Evolutionary conservation across 2,797 vertebrate species (phyloP).

Genomic region (Myotis planiceps): DNA sequence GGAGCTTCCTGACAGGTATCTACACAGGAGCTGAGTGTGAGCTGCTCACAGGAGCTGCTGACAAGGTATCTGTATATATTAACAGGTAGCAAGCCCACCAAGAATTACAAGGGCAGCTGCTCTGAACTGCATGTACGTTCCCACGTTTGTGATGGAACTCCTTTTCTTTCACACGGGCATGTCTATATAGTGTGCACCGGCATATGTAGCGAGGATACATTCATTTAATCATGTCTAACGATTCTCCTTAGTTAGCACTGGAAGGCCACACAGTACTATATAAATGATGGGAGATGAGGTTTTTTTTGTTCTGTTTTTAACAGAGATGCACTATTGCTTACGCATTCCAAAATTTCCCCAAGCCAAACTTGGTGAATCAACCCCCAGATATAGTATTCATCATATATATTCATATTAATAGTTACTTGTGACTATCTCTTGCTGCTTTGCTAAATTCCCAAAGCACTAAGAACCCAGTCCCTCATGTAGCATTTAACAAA

Average conservation of each 20-base stretch:
- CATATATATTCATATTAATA: not conserved
- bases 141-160: not conserved
- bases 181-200: not conserved
- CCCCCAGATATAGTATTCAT: not conserved
- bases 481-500: not conserved
- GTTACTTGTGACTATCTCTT: not conserved
- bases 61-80: too few species aligned
- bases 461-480: not conserved
- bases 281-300: not conserved
- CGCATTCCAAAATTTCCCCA: not conserved
- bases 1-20: too few species aligned
- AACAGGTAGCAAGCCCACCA: not conserved
- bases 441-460: not conserved
- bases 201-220: not conserved
- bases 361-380: not conserved
- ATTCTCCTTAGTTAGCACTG: not conserved
- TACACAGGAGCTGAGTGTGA: too few species aligned
- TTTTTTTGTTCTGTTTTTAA: slow-evolving; percentile 7
- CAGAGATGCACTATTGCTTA: not conserved
- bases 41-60: too few species aligned
- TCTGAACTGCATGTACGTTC: not conserved
- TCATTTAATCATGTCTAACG: not conserved
- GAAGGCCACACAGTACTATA: not conserved
- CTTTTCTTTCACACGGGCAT: not conserved
- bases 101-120: not conserved